Base-by-base conservation (phyloP, 2,797 vertebrate genomes). In the Sebastolobus alascanus region DNA sequence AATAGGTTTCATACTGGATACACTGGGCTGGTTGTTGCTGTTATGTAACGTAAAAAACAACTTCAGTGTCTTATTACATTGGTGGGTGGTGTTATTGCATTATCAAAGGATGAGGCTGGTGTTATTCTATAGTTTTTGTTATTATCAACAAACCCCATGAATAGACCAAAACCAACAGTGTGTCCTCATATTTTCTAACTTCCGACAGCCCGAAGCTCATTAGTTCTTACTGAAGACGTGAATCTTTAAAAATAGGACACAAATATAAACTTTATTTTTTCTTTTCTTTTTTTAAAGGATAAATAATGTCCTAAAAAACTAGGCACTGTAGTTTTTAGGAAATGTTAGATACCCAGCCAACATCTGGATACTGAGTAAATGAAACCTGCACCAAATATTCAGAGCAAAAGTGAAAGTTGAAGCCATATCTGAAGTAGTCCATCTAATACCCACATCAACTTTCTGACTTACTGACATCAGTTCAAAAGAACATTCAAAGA, bases 11-110 rank as follows among this genome's bases (percentile, higher is more conserved):
- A 70, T 59, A 77, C 75, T 27, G 68, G 67, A 81, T 40, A 85
- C 79, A 82, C 80, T 77, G 71, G 72, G 75, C 67, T 33, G 68
- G 14, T 67, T 78, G 85, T 86, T 68, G 79, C 66, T 31, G 43
- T 89, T 89, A 83, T 73, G 72, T 80, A 86, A 90, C 16, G 14
- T 65, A 73, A 69, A 91, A 82, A 84, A 75, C 77, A 79, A 50
- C 86, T 22, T 52, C 80, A 73, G 87, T 60, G 31, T 89, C 73
- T 71, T 22, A 54, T 88, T 86, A 76, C 86, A 85, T 22, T 18
- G 65, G 61, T 27, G 73, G 75, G 5, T 59, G 77, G 69, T 70
- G 50, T 46, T 72, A 68, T 68, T 86, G 73, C 67, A 58, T 85
- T 75, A 75, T 81, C 85, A 67, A 75, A 84, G 56, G 13, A 75